Conservation (phyloP, 2,113 vertebrate genomes). For the Rostratula benghalensis region DNA sequence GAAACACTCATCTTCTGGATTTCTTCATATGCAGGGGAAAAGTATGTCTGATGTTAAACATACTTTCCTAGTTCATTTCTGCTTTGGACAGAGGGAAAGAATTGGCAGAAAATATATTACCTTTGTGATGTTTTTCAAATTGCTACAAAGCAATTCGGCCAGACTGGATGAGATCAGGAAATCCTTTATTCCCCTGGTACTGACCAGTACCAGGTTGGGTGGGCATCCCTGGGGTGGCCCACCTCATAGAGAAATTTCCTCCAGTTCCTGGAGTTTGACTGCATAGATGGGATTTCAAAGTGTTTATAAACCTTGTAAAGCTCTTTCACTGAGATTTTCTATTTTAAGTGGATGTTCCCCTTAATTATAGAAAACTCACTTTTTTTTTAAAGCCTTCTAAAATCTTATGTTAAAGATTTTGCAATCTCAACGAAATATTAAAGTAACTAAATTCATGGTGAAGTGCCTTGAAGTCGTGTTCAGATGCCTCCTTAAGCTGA, state of each 20-base stretch:
- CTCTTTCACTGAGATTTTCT: background rate
- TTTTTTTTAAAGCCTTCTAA: background rate
- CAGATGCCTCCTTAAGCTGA: background rate
- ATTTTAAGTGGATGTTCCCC: background rate
- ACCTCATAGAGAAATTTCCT: background rate
- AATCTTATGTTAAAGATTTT: background rate
- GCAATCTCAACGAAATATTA: background rate
- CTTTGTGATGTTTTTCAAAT: background rate
- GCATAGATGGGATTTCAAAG: background rate
- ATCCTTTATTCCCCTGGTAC: background rate
- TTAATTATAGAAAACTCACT: background rate
- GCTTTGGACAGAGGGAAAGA: background rate
- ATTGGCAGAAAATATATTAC: conserved; percentile 37
- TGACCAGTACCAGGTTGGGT: background rate
- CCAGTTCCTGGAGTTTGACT: background rate
- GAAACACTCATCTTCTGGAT: conserved; percentile 59
- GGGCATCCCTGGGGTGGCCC: background rate
- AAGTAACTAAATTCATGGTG: background rate
- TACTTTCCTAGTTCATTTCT: conserved; percentile 51
- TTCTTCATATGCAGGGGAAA: conserved; percentile 31
- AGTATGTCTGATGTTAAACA: conserved; percentile 16
- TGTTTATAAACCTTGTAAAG: background rate
- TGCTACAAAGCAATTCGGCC: background rate
- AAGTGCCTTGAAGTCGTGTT: background rate
- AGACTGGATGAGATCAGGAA: background rate